phyloP scores from a whole-genome alignment of 2,888 invertebrate genomes.

The Drosophila meridiana region DNA sequence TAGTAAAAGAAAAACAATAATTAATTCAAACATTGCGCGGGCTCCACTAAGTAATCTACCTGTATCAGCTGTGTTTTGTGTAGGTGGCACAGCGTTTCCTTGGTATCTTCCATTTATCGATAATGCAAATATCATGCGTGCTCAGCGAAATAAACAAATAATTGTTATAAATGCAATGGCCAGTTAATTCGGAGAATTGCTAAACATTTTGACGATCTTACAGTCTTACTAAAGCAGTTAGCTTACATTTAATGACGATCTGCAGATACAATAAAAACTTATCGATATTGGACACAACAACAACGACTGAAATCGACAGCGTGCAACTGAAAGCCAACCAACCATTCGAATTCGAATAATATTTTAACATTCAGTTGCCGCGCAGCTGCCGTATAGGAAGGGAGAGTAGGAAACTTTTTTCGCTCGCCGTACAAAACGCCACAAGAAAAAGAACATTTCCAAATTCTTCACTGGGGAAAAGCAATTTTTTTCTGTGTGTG shows the following conservation, averaged over 20 bases:
- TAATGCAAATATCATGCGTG: slow-evolving; percentile 6
- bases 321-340: slow-evolving; percentile 42
- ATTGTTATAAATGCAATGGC: background rate
- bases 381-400: slow-evolving; percentile 72
- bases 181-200: background rate
- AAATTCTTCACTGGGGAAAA: slow-evolving; percentile 69
- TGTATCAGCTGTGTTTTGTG: slow-evolving; percentile 32
- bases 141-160: background rate
- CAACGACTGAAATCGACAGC: slow-evolving; percentile 36
- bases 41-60: background rate
- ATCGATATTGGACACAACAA: slow-evolving; percentile 38
- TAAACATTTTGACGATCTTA: background rate
- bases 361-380: slow-evolving; percentile 71
- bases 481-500: slow-evolving; percentile 77
- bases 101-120: slow-evolving; percentile 24
- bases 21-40: slow-evolving; percentile 16
- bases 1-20: too few species aligned
- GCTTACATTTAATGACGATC: background rate
- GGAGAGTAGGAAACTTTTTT: slow-evolving; percentile 64
- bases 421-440: slow-evolving; percentile 62
- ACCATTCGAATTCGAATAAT: slow-evolving; percentile 61
- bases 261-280: slow-evolving; percentile 4
- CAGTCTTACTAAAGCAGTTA: background rate
- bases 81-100: slow-evolving; percentile 17
- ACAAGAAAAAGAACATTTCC: slow-evolving; percentile 73